Base-by-base conservation (phyloP, 2,888 invertebrate species). In the Meiosimyza decipiens region DNA sequence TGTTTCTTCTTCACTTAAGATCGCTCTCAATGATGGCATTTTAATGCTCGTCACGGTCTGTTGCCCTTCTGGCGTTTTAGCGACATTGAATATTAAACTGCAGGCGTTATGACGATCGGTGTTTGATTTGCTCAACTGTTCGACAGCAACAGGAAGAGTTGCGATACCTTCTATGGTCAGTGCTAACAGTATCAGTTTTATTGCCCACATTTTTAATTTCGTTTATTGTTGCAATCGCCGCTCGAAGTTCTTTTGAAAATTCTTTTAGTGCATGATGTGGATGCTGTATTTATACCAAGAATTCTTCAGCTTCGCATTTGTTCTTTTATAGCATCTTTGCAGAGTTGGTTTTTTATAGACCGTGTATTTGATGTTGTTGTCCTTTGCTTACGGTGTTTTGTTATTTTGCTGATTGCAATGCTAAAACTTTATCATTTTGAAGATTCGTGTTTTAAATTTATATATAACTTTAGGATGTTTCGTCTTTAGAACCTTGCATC, bases 241-340 rank as follows among this genome's bases (percentile, higher is more conserved):
- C 6, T 28, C 13, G 16, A 60, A 15, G 51, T 18, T 12, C 51
- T 59, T 60, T 52, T 69, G 54, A 62, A n/a, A 52, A 16, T 69
- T 33, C 52, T 16, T 15, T n/a, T 18, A 11, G n/a, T 51, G 16
- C 18, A 0, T 40, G 16, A 16, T 15, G 60, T 18, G 9, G 40
- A 40, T 16, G 33, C 33, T 12, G 50, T 69, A 69, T 69, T 60
- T 69, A 69, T 69, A 69, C 40, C 16, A n/a, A 51, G 47, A 22
- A 18, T 4, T 33, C 49, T 16, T n/a, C 9, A 33, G 15, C 28
- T 6, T 1, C 28, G 5, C 7, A 9, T 13, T 63, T 40, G 16
- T 18, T 7, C 11, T 12, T 11, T 47, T 16, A 50, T 49, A 49
- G 13, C n/a, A 33, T 22, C 15, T 28, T 59, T 33, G 47, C 51